A percentile compares a stretch with the other conserved stretches of the same genome.
Evolutionary conservation across 2,888 invertebrate species (phyloP).

Genomic region (Drosophila anomelani): DNA sequence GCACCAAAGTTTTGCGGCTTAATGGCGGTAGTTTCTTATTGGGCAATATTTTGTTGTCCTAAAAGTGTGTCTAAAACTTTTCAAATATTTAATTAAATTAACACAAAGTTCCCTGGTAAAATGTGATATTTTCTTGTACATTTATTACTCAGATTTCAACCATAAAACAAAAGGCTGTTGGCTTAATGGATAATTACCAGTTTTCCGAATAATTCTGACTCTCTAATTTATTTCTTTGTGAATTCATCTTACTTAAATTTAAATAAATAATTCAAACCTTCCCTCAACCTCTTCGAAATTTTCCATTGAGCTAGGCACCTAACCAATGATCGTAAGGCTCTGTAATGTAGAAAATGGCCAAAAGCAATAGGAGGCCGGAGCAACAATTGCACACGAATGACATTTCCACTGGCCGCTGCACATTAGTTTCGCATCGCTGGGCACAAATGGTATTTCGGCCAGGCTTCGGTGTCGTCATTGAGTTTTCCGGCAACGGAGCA

Average conservation of each 20-base stretch:
- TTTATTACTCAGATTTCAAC: not conserved
- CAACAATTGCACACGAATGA: conserved; percentile 33
- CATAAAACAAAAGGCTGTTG: too few species aligned
- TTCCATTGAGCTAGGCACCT: conserved; percentile 17
- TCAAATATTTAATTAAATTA: not conserved
- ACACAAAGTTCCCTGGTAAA: not conserved
- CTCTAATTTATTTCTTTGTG: not conserved
- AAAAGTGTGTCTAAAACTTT: not conserved
- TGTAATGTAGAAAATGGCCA: conserved; percentile 15
- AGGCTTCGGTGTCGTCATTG: conserved; percentile 48
- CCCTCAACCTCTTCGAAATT: accelerated
- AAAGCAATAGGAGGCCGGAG: conserved; percentile 8
- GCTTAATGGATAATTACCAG: too few species aligned
- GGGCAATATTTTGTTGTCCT: not conserved
- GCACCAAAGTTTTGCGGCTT: conserved; percentile 9
- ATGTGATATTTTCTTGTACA: not conserved
- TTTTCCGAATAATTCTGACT: too few species aligned
- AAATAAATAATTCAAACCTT: not conserved
- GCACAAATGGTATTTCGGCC: conserved; percentile 61
- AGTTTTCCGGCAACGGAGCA: conserved; percentile 19
- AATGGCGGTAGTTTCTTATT: conserved; percentile 4
- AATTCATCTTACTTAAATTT: not conserved
- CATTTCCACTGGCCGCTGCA: conserved; percentile 58
- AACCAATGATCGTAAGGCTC: conserved; percentile 2
- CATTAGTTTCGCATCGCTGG: conserved; percentile 74